Percentiles rank a stretch among this genome's conserved stretches.
phyloP scores from a whole-genome alignment of 2,888 invertebrate genomes.

The Habrosyne pyritoides region DNA sequence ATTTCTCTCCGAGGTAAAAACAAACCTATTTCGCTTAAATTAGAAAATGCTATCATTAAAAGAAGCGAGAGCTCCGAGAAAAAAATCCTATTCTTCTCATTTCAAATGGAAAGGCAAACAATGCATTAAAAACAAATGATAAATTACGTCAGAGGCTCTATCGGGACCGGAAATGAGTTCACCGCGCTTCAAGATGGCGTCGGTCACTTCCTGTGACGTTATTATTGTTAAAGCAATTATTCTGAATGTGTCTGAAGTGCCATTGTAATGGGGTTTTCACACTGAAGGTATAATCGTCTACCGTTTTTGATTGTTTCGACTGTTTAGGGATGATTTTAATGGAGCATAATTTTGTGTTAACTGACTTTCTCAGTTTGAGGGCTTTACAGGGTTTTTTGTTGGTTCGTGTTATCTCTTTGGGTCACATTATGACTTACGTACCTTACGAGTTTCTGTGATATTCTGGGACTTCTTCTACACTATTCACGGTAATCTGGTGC shows the following conservation, averaged over 20 bases:
- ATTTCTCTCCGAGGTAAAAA: background rate
- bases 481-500: no score
- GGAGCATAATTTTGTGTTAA: background rate
- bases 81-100: background rate
- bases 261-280: background rate
- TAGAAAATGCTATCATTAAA: background rate
- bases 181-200: conserved; percentile 42
- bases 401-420: no score
- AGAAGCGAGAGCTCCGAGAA: background rate
- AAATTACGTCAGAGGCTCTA: conserved; percentile 6
- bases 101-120: conserved; percentile 1
- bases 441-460: no score
- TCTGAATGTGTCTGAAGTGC: conserved; percentile 10
- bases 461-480: no score
- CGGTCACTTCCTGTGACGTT: conserved; percentile 26
- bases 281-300: background rate
- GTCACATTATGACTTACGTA: no score
- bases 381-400: no score
- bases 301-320: background rate
- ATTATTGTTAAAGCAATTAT: conserved; percentile 42
- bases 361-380: background rate
- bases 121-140: conserved; percentile 6
- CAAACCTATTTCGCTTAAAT: background rate
- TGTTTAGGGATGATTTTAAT: background rate
- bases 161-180: conserved; percentile 37